Evolutionary conservation across 2,888 invertebrate species (phyloP).

Genomic region (Matsumyia berberina): DNA sequence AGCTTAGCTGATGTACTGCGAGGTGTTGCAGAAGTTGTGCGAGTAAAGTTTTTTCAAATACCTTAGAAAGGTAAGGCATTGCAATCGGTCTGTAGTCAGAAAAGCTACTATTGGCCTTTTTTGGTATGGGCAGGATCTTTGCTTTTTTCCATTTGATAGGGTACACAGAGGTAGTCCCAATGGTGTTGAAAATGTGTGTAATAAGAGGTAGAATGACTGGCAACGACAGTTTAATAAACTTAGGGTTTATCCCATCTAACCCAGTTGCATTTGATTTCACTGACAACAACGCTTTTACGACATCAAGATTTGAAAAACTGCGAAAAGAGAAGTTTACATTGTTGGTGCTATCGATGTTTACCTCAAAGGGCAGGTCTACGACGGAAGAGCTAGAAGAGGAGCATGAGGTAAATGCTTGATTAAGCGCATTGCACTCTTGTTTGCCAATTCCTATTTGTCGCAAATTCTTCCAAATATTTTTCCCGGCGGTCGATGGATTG

Average conservation of each 20-base stretch:
- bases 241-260: conserved; percentile 22
- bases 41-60: too few species aligned
- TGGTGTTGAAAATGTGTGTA: conserved; percentile 19
- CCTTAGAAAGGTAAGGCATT: too few species aligned
- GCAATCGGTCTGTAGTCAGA: too few species aligned
- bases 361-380: neutral
- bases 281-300: too few species aligned
- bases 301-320: neutral
- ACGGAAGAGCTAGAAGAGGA: neutral
- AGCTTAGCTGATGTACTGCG: too few species aligned
- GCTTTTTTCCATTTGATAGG: conserved; percentile 4
- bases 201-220: conserved; percentile 10
- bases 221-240: conserved; percentile 25
- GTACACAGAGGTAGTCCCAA: conserved; percentile 1
- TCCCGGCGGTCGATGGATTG: too few species aligned
- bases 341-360: neutral
- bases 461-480: too few species aligned
- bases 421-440: conserved; percentile 3
- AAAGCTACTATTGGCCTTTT: too few species aligned
- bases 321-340: neutral
- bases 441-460: conserved; percentile 41
- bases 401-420: neutral
- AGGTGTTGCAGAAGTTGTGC: too few species aligned
- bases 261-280: conserved; percentile 3
- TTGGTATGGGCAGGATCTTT: too few species aligned